phyloP scores from a whole-genome alignment of 1,140 invertebrate species.

The Arion vulgaris region DNA sequence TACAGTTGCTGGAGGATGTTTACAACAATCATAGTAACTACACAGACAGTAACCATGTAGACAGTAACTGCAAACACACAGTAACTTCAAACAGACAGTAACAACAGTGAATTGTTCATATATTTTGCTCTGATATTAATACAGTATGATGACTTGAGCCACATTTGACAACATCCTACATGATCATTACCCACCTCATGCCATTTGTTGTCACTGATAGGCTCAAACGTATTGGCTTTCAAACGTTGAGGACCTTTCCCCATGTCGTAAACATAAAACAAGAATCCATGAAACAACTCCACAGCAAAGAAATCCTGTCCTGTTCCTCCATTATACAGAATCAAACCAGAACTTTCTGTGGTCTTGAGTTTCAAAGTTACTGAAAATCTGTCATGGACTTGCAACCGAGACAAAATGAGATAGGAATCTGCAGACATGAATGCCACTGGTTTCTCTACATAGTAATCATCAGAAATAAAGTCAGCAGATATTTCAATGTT shows the following conservation, averaged over 20 bases:
- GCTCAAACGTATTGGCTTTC: slow-evolving; percentile 63
- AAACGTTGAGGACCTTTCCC: slow-evolving; percentile 64
- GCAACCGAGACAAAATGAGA: slow-evolving; percentile 88
- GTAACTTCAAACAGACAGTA: too few relatives aligned
- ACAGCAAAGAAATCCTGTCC: slow-evolving; percentile 68
- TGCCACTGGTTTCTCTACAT: slow-evolving; percentile 86
- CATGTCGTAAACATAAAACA: slow-evolving; percentile 70
- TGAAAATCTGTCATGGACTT: slow-evolving; percentile 90
- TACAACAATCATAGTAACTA: too few relatives aligned
- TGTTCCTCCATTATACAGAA: slow-evolving; percentile 64
- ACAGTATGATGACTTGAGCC: too few relatives aligned
- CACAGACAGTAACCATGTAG: too few relatives aligned
- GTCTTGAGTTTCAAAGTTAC: slow-evolving; percentile 87
- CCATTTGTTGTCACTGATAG: slow-evolving; percentile 94
- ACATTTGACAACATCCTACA: too few relatives aligned
- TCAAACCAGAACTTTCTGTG: slow-evolving; percentile 63
- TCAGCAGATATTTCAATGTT: slow-evolving; percentile 86
- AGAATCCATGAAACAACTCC: slow-evolving; percentile 64
- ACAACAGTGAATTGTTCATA: too few relatives aligned
- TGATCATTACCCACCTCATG: slow-evolving; percentile 81
- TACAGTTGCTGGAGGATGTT: too few relatives aligned
- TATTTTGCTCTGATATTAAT: too few relatives aligned
- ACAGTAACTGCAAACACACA: too few relatives aligned
- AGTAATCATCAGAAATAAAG: slow-evolving; percentile 56
- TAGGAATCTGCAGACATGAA: slow-evolving; percentile 94